Percentiles rank a stretch among this genome's conserved stretches.
Conservation (phyloP, 2,113 vertebrate species). For the rat (Rattus norvegicus) region GRCr8 NC_086020.1:239201001-239201500, state of each 20-base stretch:
- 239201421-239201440: conserved; percentile 14
- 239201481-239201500: conserved; percentile 52
- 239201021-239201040: conserved; percentile 67
- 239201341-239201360: not conserved
- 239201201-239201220: not conserved
- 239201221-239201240: not conserved
- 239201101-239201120: conserved; percentile 56
- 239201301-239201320: not conserved
- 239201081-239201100: conserved; percentile 65
- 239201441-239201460: not conserved
- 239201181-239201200: not conserved
- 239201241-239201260: not conserved
- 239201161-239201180: conserved; percentile 3
- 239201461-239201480: conserved; percentile 52
- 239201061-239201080: conserved; percentile 63
- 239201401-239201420: conserved; percentile 15
- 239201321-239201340: not conserved
- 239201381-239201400: not conserved
- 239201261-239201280: not conserved
- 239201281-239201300: not conserved
- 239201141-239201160: not conserved
- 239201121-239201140: conserved; percentile 42
- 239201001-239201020: conserved; percentile 70
- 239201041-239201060: conserved; percentile 64
- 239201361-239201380: conserved; percentile 39